Conservation (phyloP, 2,888 invertebrate species). For the Drosophila leonis region DNA sequence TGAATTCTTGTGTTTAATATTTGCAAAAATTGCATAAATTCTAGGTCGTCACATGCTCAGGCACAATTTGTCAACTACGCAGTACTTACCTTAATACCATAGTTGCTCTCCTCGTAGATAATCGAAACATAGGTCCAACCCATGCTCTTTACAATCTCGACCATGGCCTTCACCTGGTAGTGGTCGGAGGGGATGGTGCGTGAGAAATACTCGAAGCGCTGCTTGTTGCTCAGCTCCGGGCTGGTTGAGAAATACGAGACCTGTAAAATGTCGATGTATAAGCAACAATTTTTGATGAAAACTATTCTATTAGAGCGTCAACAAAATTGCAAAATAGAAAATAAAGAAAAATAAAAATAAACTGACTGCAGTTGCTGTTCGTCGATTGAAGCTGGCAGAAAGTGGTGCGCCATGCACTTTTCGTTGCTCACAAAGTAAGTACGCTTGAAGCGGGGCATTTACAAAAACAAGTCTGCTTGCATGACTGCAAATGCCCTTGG, state of each 20-base stretch:
- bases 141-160: constrained; percentile 94
- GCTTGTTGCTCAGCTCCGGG: constrained; percentile 96
- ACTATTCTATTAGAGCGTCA: constrained; percentile 21
- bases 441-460: not conserved
- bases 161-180: constrained; percentile 97
- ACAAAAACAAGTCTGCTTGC: not conserved
- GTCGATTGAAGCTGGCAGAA: not conserved
- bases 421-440: constrained; percentile 1
- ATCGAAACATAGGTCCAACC: constrained; percentile 98
- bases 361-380: not conserved
- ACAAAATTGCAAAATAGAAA: constrained; percentile 10
- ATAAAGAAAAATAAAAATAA: not conserved
- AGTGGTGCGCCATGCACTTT: constrained; percentile 11
- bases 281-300: constrained; percentile 19
- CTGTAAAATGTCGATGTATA: constrained; percentile 86
- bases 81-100: constrained; percentile 93
- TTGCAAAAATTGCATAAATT: not conserved
- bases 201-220: constrained; percentile 97
- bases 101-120: constrained; percentile 98
- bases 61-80: not conserved
- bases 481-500: constrained; percentile 1
- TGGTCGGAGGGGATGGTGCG: constrained; percentile 97
- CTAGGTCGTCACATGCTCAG: not conserved
- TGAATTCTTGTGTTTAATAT: not conserved
- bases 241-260: constrained; percentile 98